These are phyloP conservation scores for Rachycentron canadum DNA, from an alignment of 2,797 vertebrate species.

Conservation along the genomic window DNA sequence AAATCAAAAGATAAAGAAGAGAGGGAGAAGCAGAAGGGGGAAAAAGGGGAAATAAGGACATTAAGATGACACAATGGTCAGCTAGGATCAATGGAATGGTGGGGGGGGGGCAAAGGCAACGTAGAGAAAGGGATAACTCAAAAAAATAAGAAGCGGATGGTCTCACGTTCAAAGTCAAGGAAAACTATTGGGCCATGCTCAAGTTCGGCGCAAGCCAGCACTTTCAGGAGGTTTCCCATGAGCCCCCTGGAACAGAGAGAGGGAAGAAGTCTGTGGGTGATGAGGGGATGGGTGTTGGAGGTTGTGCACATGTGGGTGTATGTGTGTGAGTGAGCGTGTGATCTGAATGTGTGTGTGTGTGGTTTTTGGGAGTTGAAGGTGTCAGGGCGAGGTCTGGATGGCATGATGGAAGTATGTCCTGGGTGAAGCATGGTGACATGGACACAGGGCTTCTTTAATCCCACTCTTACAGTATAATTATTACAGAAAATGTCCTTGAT, in stretches of 20 bases:
- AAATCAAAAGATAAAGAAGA: conserved; percentile 58
- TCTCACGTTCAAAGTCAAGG: conserved; percentile 99
- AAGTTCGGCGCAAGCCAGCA: conserved; percentile 96
- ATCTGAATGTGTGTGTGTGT: conserved; percentile 34
- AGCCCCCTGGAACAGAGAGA: conserved; percentile 96
- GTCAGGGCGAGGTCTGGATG: conserved; percentile 56
- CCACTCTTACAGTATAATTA: conserved; percentile 55
- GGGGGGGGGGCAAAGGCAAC: conserved; percentile 69
- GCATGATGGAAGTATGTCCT: conserved; percentile 65
- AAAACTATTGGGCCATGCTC: conserved; percentile 98
- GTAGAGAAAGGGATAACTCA: conserved; percentile 78
- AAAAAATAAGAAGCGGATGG: conserved; percentile 83
- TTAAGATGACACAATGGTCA: conserved; percentile 53
- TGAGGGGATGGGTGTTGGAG: conserved; percentile 77
- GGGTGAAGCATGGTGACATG: conserved; percentile 77
- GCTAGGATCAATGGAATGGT: conserved; percentile 67
- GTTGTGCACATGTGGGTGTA: conserved; percentile 61
- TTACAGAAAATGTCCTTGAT: not conserved
- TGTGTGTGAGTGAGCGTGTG: conserved; percentile 58
- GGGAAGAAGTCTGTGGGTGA: conserved; percentile 87
- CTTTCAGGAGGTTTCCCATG: conserved; percentile 98
- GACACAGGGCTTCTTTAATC: conserved; percentile 77
- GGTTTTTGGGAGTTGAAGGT: conserved; percentile 54
- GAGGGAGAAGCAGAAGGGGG: conserved; percentile 19
- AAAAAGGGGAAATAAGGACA: conserved; percentile 27